Base-by-base conservation (phyloP, 2,888 invertebrate species). In the Amblyteles armatorius region DNA sequence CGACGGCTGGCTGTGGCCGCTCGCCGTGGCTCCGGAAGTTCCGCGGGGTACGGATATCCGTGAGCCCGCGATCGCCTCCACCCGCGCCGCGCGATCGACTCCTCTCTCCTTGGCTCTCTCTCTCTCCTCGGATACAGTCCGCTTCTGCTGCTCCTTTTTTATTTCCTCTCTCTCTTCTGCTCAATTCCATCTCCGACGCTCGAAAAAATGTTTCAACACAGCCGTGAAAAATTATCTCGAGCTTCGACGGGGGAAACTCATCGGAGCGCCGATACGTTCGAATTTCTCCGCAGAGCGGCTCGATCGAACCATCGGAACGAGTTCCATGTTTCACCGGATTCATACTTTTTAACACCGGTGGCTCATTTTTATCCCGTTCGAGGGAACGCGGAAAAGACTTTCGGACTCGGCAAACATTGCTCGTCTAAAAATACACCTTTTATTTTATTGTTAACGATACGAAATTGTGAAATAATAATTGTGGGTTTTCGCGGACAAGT, bases 1-100 rank as follows among this genome's bases (percentile, higher is more conserved):
- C 65, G 78, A 13, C 40, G 67, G 71, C 67, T 63, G 72, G 71
- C 67, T 63, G 72, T 63, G 52, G 73, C 57, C 60, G 72, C 83
- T 78, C 74, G 60, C 55, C 67, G 69, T 77, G 72, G 82, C 76
- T 76, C 80, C 77, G 73, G 82, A 82, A 82, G 84, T 85, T 85
- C 82, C 84, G 82, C 79, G 79, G 82, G 79, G 74, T 82, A 63
- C 85, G 82, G 79, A 82, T 82, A 85, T 85, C 85, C 85, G 85
- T 76, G 82, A 69, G 71, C 55, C 79, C 82, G 68, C 81, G 86
- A 79, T 84, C 86, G 79, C 76, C 77, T 60, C 63, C 69, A 29
- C 50, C 48, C 40, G 19, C 55, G 74, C 69, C 48, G 26, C 57
- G 26, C 48, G 76, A 79, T 71, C 63, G 60, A 65, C 63, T 71